Percentiles rank a stretch among this genome's conserved stretches.
phyloP scores from a whole-genome alignment of 1,140 invertebrate species.

The Bombus sibiricus region DNA sequence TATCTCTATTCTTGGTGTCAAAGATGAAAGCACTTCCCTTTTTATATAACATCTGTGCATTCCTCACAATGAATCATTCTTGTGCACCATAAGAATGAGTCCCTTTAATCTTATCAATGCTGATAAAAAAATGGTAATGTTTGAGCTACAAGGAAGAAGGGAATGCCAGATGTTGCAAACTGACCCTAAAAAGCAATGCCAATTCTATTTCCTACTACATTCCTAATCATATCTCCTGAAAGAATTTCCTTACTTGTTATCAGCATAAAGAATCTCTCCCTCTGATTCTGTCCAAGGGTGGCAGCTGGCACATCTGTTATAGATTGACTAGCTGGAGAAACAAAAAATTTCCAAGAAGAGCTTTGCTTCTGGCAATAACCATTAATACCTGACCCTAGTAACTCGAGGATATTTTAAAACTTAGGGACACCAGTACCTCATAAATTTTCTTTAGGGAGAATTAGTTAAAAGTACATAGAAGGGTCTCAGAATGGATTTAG shows the following conservation, averaged over 20 bases:
- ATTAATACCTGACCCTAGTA: constrained; percentile 64
- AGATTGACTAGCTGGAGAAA: constrained; percentile 61
- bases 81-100: not conserved
- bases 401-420: constrained; percentile 58
- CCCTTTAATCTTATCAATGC: constrained; percentile 5
- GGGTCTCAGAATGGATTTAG: constrained; percentile 36
- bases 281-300: constrained; percentile 46
- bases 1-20: constrained; percentile 24
- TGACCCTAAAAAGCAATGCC: constrained; percentile 10
- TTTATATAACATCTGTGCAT: constrained; percentile 12
- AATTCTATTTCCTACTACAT: constrained; percentile 39
- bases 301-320: constrained; percentile 70
- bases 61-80: not conserved
- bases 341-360: constrained; percentile 64
- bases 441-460: constrained; percentile 55
- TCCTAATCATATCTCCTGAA: constrained; percentile 46
- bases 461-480: constrained; percentile 49
- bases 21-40: not conserved
- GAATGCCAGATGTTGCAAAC: constrained; percentile 25
- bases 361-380: constrained; percentile 63
- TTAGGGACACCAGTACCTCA: constrained; percentile 32
- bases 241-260: constrained; percentile 63
- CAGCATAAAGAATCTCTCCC: constrained; percentile 51
- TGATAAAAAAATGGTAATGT: not conserved
- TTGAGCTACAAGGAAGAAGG: not conserved